Percentiles rank a stretch among this genome's conserved stretches.
Conservation (phyloP, 2,797 vertebrate species). For the Leuciscus waleckii region DNA sequence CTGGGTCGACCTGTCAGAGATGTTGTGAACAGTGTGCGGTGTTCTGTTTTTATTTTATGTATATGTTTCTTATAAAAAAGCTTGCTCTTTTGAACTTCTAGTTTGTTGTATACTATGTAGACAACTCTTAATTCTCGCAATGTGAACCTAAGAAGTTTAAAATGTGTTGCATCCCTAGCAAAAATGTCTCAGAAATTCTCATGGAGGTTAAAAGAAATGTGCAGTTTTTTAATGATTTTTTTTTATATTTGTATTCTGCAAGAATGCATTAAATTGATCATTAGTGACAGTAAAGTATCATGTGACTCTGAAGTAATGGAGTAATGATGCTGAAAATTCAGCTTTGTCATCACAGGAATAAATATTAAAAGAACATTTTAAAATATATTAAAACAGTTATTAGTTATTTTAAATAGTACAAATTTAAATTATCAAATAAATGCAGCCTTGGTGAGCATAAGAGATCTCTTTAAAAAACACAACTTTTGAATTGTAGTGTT, state of each 20-base stretch:
- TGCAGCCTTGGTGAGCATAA: background rate
- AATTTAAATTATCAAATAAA: background rate
- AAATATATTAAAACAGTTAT: background rate
- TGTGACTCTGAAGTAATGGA: background rate
- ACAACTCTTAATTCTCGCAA: background rate
- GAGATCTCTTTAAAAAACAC: background rate
- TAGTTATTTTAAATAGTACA: no score
- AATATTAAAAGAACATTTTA: background rate
- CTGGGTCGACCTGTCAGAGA: background rate
- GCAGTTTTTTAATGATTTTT: no score
- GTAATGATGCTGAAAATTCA: background rate
- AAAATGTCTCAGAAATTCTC: background rate
- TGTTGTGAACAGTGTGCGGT: background rate
- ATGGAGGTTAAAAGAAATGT: background rate
- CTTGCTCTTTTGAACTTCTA: background rate
- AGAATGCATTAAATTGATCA: background rate
- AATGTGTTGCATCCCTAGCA: background rate
- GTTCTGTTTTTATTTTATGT: constrained; percentile 1
- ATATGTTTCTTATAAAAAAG: background rate
- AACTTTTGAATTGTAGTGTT: background rate
- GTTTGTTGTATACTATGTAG: background rate
- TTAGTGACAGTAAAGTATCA: background rate
- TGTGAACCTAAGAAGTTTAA: background rate
- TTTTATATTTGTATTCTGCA: background rate
- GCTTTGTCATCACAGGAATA: background rate